Base-by-base conservation (phyloP, 1,140 invertebrate genomes). In the Lordiphosa clarofinis region DNA sequence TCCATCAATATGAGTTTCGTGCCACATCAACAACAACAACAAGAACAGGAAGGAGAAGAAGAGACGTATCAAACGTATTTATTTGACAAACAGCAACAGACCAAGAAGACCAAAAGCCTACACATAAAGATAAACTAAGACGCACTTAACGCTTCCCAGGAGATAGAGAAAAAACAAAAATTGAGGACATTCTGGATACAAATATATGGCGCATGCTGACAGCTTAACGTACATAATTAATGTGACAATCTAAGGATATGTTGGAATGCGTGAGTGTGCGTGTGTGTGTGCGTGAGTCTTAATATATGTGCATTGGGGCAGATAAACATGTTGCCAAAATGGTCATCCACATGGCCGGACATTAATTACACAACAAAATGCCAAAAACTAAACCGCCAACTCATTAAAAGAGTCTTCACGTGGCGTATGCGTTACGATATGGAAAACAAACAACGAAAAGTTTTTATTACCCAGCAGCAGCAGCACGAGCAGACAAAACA, bases 311-410 rank as follows among this genome's bases (percentile, higher is more conserved):
- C 67, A 81, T 63, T 71, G 42, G 73, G 63, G 60, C 61, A 73
- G 78, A 84, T 84, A 84, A 84, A 86, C 78, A 84, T 84, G 78
- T 84, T 78, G 73, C 59, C 78, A 70, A 76, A 76, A 76, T 67
- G 67, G 60, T 56, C 71, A 61, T 12, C 42, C 54, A 43, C 39
- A 28, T 28, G 24, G 24, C 24, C 24, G 42, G 62, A 72, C 76
- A 82, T 82, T 82, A 78, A 82, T 84, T 82, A 78, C 68, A 19
- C 31, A 49, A 49, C 47, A 36, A 49, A 49, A 49, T 15, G 37
- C 46, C 37, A 5, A 47, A 56, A 66, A 65, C 54, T 59, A 60
- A 64, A 55, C 49, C 39, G 66, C 40, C 54, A 66, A 71, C 76
- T 81, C 78, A 81, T 82, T 82, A 76, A 75, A 76, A 58, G 21